Evolutionary conservation across 2,113 vertebrate genomes (phyloP), one percentile per base, ranked within the genome.

Genomic region (Opisthocomus hoazin): DNA sequence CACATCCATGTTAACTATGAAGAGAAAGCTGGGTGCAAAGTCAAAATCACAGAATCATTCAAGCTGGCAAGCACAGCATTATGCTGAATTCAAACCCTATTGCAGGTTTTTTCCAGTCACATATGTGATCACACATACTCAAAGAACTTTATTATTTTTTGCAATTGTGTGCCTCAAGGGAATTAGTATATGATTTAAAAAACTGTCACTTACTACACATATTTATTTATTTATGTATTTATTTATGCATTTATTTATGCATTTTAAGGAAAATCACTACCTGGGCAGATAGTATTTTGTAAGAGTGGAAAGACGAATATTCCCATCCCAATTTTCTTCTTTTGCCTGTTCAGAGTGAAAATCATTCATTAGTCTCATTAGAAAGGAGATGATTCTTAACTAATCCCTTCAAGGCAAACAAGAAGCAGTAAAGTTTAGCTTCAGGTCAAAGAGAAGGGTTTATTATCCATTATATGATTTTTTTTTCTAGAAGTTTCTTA

Each of bases 261-360:
- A 14, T 64, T 81, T 93, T 70, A 23, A 84, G 48, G 10, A 53
- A 89, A 68, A 39, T 30, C 8, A 41, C 32, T 48, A 30, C 3
- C 5, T 73, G 0, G 0, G 5, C 29, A 68, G 5, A 68, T 46
- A 60, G 2, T 37, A 1, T 32, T 46, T 10, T 37, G 5, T 58
- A 64, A 71, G 8, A 68, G 20, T 6, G 1, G 22, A 75, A 83
- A 45, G 15, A 75, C 4, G 56, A 88, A 43, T 66, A 61, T 36
- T 75, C 9, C 4, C 3, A 23, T 51, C 15, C 15, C 5, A 51
- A 12, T 3, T 34, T 24, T 5, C 27, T 53, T 15, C 8, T 73
- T 27, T 36, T 29, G 0, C 3, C 20, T 26, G 0, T 37, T 64
- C 15, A 51, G 26, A 54, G 3, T 56, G 29, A 50, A 89, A 86